Conservation (phyloP, 2,797 vertebrate species). For the Pipistrellus nathusii region DNA sequence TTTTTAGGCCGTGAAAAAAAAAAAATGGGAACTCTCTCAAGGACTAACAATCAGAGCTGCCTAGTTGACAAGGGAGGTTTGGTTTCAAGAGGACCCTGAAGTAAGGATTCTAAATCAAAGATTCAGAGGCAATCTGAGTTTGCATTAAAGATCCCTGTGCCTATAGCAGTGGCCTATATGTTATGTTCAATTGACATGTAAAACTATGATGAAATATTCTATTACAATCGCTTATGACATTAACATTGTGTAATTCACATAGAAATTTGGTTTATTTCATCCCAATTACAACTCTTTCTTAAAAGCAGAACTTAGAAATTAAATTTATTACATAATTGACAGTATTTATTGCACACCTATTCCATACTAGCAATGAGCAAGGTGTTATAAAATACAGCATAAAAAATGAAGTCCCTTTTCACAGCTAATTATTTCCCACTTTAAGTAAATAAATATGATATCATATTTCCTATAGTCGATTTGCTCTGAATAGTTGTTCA, state of each 20-base stretch:
- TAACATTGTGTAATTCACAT: slow-evolving; percentile 10
- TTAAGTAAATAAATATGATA: slow-evolving; percentile 37
- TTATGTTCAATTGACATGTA: not conserved
- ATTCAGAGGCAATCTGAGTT: slow-evolving; percentile 47
- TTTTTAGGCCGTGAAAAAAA: not conserved
- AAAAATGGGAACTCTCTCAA: slow-evolving; percentile 44
- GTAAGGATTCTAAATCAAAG: slow-evolving; percentile 68
- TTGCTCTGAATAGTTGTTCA: not conserved
- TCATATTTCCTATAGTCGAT: not conserved
- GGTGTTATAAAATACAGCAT: slow-evolving; percentile 53
- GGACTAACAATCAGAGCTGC: slow-evolving; percentile 59
- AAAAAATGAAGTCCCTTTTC: slow-evolving; percentile 35
- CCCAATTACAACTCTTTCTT: slow-evolving; percentile 54
- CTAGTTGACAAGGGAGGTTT: slow-evolving; percentile 51
- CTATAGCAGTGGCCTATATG: not conserved
- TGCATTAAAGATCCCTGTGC: slow-evolving; percentile 44
- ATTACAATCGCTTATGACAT: not conserved
- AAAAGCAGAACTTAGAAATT: slow-evolving; percentile 62
- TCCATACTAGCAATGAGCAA: not conserved
- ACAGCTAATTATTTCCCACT: slow-evolving; percentile 23
- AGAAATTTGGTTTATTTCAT: slow-evolving; percentile 50
- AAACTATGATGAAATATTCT: slow-evolving; percentile 28
- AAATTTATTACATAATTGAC: slow-evolving; percentile 49
- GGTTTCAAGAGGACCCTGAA: slow-evolving; percentile 66
- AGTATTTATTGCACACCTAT: slow-evolving; percentile 11